Conservation (phyloP, 2,113 vertebrate species). For the Shinisaurus crocodilurus region DNA sequence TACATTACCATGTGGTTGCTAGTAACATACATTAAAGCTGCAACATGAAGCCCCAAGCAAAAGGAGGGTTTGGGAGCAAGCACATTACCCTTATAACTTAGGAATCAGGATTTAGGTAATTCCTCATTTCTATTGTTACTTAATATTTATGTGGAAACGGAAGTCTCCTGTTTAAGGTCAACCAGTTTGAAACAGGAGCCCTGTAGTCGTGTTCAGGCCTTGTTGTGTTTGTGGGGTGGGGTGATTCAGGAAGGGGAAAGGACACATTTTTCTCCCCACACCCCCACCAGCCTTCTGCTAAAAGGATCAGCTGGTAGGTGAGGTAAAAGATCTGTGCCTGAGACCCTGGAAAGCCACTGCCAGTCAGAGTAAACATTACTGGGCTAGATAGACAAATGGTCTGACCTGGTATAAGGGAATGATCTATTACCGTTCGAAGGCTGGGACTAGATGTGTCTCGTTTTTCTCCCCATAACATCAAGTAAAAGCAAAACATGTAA, state of each 20-base stretch:
- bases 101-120: neutral
- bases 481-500: neutral
- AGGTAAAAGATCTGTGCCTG: neutral
- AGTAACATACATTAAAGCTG: neutral
- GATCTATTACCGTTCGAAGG: neutral
- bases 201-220: too few species aligned
- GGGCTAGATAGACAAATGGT: neutral
- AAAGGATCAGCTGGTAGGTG: neutral
- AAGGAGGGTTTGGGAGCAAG: neutral
- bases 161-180: too few species aligned
- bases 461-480: neutral
- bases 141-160: too few species aligned
- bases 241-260: too few species aligned
- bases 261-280: neutral
- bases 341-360: too few species aligned
- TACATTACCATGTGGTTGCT: neutral
- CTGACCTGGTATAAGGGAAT: neutral
- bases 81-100: too few species aligned
- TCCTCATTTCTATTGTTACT: too few species aligned
- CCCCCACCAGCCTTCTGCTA: neutral
- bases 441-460: neutral
- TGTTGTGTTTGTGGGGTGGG: too few species aligned
- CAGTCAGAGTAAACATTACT: neutral
- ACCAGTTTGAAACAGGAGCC: too few species aligned
- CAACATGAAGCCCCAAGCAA: neutral